phyloP scores from a whole-genome alignment of 2,888 invertebrate species.

The Peribatodes rhomboidaria region DNA sequence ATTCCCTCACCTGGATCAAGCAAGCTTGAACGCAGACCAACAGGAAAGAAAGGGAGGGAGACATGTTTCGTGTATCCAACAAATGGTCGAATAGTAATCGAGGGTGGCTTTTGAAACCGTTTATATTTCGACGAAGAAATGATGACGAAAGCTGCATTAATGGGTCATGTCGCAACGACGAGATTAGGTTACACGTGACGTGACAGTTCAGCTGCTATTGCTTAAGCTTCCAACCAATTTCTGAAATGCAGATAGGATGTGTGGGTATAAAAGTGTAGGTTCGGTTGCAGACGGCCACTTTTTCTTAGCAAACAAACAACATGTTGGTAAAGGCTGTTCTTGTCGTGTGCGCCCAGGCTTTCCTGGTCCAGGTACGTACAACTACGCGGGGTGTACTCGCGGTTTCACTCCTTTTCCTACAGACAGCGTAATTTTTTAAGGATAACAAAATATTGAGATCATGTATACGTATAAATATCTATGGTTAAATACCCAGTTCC shows the following conservation, averaged over 20 bases:
- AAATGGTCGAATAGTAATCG: constrained; percentile 19
- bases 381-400: no score
- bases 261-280: constrained; percentile 34
- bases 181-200: constrained; percentile 18
- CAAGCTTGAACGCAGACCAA: constrained; percentile 52
- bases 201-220: constrained; percentile 6
- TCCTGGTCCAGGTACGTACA: constrained; percentile 52
- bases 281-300: constrained; percentile 17
- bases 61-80: constrained; percentile 42
- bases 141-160: constrained; percentile 9
- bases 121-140: constrained; percentile 30
- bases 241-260: constrained; percentile 26
- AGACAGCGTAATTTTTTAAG: no score
- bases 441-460: no score
- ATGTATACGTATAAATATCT: no score
- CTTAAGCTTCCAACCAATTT: constrained; percentile 33
- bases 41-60: constrained; percentile 43
- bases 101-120: constrained; percentile 1
- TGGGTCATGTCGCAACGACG: constrained; percentile 16
- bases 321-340: constrained; percentile 52
- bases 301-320: constrained; percentile 35
- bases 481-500: no score
- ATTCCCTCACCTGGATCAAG: constrained; percentile 47
- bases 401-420: no score
- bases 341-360: constrained; percentile 51